Evolutionary conservation across 2,113 vertebrate species (phyloP), one percentile per base, ranked within the genome.

Genomic region (Mus spicilegus): DNA sequence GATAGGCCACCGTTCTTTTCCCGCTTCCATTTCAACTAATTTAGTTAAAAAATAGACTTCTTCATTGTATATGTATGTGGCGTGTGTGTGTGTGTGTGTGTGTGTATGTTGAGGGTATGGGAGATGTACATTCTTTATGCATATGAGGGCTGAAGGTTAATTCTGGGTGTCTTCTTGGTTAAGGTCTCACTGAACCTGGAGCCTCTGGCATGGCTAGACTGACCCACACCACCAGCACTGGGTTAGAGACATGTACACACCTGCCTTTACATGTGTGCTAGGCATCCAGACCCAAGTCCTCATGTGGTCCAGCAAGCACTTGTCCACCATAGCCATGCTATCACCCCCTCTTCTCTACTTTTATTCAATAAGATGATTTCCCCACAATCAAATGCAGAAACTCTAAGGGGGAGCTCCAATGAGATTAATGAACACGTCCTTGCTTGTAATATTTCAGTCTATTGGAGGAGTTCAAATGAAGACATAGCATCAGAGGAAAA

Each of bases 401-500:
- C 30, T 92, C 2, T 12, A 77, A 56, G 63, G n/a, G n/a, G 28
- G 39, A 28, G 80, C 56, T 73, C 58, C 67, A 91, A 73, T 94
- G 89, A 63, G 56, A 86, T 82, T 4, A 54, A 17, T 39, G 54
- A 19, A 85, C 28, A 49, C 76, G 81, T 86, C 58, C 72, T 76
- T 90, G 77, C 17, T 54, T 89, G 22, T n/a, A 77, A 67, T 85
- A 81, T 92, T 76, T 93, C 26, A 67, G 75, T n/a, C n/a, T 70
- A 67, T 61, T 72, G 81, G 67, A 88, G 72, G n/a, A 63, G 51
- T 61, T 93, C 36, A 17, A 81, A 95, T 76, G 56, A 58, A 80
- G 54, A 28, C 39, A 73, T 0, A 56, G 42, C 42, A 89, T 28
- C 63, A 77, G 80, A 75, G 14, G 70, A 67, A 85, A 95, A 93